Conservation (phyloP, 2,888 invertebrate genomes). For the Andrena chrysosceles region DNA sequence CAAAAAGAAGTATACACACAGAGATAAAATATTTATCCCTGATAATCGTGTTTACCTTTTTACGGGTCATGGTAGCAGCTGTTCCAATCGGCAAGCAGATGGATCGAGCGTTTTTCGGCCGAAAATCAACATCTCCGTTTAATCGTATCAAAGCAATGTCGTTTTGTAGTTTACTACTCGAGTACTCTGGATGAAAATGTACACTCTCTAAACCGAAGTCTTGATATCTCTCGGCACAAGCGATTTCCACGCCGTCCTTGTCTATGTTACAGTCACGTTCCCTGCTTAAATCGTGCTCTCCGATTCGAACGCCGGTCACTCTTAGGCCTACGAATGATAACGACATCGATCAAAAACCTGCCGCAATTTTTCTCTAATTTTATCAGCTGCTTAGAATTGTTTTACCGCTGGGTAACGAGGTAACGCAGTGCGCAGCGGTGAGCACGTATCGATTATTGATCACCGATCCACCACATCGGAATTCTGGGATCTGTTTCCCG, state of each 20-base stretch:
- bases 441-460: constrained; percentile 86
- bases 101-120: constrained; percentile 85
- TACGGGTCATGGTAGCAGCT: constrained; percentile 58
- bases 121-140: constrained; percentile 85
- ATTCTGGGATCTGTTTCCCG: constrained; percentile 70
- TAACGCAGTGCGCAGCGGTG: constrained; percentile 88
- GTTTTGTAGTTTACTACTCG: constrained; percentile 85
- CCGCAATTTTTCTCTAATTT: neutral
- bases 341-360: neutral
- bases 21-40: neutral
- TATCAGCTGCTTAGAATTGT: neutral
- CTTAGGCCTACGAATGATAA: constrained; percentile 69
- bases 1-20: neutral
- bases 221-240: constrained; percentile 85
- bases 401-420: constrained; percentile 77
- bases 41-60: constrained; percentile 68
- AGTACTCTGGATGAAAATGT: constrained; percentile 86
- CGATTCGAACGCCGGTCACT: constrained; percentile 87
- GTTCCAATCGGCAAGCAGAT: constrained; percentile 86
- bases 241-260: constrained; percentile 84
- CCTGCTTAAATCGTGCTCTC: constrained; percentile 87
- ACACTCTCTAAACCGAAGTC: constrained; percentile 86
- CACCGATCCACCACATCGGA: constrained; percentile 85
- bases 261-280: constrained; percentile 85
- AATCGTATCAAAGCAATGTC: constrained; percentile 88